Conservation (phyloP, 2,888 invertebrate species). For the Drosophila colorata region DNA sequence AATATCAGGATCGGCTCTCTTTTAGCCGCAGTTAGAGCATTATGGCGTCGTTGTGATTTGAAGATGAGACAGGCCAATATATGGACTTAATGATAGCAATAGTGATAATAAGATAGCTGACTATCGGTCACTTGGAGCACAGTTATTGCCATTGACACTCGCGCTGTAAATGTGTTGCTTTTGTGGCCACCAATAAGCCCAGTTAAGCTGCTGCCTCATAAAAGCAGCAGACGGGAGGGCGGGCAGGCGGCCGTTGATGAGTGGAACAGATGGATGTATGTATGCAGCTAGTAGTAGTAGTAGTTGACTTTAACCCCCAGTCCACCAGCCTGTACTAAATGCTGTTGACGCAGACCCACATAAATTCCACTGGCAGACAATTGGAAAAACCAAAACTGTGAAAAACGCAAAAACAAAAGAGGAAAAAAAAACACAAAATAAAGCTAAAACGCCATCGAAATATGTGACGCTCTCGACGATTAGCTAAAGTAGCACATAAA, state of each 20-base stretch:
- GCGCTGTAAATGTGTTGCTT: slow-evolving; percentile 66
- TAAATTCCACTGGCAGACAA: slow-evolving; percentile 62
- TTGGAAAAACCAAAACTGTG: slow-evolving; percentile 42
- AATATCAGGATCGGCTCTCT: neutral
- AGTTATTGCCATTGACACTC: slow-evolving; percentile 57
- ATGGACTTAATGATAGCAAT: slow-evolving; percentile 15
- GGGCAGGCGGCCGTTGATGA: slow-evolving; percentile 15
- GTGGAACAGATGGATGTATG: slow-evolving; percentile 23
- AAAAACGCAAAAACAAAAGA: slow-evolving; percentile 18
- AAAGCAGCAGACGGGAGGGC: slow-evolving; percentile 16
- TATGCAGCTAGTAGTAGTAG: slow-evolving; percentile 1
- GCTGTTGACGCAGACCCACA: slow-evolving; percentile 31
- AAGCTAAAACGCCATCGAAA: neutral
- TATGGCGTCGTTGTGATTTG: neutral
- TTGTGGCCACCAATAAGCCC: slow-evolving; percentile 41
- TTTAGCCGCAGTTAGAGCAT: neutral
- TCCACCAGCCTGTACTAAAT: slow-evolving; percentile 8
- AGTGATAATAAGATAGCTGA: slow-evolving; percentile 28
- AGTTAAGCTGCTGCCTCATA: slow-evolving; percentile 53
- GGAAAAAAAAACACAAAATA: neutral
- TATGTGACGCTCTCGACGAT: slow-evolving; percentile 59
- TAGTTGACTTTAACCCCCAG: too few species aligned
- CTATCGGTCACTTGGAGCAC: slow-evolving; percentile 11
- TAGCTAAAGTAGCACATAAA: slow-evolving; percentile 73
- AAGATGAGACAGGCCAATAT: neutral